These are phyloP conservation scores for Laticauda laticaudata DNA, from an alignment of 2,113 vertebrate genomes.

Conservation along the genomic window DNA sequence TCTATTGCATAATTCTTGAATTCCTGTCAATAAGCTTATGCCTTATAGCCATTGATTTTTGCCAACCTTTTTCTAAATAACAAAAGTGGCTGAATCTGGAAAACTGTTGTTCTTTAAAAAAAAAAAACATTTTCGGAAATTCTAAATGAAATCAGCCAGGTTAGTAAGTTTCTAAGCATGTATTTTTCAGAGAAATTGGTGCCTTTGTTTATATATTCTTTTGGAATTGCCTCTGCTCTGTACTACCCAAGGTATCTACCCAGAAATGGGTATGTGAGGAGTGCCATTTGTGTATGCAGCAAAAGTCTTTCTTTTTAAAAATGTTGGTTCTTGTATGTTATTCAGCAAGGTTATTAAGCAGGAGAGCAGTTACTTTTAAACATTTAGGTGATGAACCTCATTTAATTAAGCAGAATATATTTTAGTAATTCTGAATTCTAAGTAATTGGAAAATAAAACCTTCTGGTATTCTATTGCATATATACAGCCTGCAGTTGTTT, in stretches of 20 bases:
- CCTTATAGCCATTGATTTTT: conserved; percentile 71
- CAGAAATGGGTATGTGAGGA: background rate
- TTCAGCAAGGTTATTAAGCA: conserved; percentile 10
- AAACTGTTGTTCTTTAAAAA: conserved; percentile 64
- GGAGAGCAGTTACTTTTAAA: background rate
- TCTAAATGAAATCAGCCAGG: conserved; percentile 60
- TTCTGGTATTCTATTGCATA: background rate
- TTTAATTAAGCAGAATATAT: conserved; percentile 2
- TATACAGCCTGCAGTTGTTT: background rate
- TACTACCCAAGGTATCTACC: background rate
- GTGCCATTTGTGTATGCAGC: background rate
- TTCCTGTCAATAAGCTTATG: conserved; percentile 75
- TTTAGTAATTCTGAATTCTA: background rate
- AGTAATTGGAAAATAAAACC: background rate
- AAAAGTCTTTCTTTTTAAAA: background rate
- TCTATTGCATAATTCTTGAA: conserved; percentile 61
- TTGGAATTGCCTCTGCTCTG: conserved; percentile 29
- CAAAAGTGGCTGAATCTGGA: conserved; percentile 62
- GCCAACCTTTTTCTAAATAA: conserved; percentile 59
- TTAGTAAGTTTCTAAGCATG: conserved; percentile 47
- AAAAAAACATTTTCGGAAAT: conserved; percentile 59
- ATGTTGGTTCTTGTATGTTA: background rate
- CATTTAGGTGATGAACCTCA: conserved; percentile 2
- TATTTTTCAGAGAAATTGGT: conserved; percentile 47
- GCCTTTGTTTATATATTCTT: conserved; percentile 42